Evolutionary conservation across 1,140 invertebrate species (phyloP), one percentile per base, ranked within the genome.

Genomic region (Lasioglossum albipes): DNA sequence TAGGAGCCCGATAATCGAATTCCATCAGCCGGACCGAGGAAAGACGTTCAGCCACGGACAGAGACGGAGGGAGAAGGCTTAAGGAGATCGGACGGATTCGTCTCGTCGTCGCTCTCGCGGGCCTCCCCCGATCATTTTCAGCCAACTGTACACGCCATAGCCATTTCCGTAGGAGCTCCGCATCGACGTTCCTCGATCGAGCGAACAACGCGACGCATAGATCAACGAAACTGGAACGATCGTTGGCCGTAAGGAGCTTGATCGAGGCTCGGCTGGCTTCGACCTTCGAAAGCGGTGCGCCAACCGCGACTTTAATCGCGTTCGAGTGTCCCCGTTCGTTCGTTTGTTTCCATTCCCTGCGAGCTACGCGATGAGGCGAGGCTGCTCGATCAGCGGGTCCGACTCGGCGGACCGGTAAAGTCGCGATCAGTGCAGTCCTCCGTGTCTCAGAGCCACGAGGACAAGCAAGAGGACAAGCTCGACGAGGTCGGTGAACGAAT

Each of bases 401-500:
- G n/a, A 73, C 5, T 57, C 27, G 41, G 20, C 20, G 5, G 45
- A 31, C n/a, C 36, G 77, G 10, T 79, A 79, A 79, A 45, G 2
- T 54, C 22, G 31, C 13, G 62, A 31, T 62, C 61, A 45, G 27
- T 36, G 52, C 10, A 7, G 36, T 59, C 57, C 57, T 49, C 52
- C 52, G 13, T 54, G 52, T 18, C 18, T 16, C 3, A 5, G 52
- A 54, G 52, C 3, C 18, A 6, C 57, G 57, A 59, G 57, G 52
- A 27, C 16, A 59, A 73, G 7, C 69, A 78, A 45, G 7, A 36
- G 36, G 36, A 36, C 5, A 36, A 36, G 36, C 3, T 36, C 36
- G 36, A 36, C 7, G 42, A 7, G 57, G 57, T 20, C 49, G 45
- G n/a, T 2, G 41, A 49, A 80, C 82, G 82, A 83, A 88, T 88